Base-by-base conservation (phyloP, 2,113 vertebrate genomes). In the western clawed frog (Xenopus tropicalis) region DNA sequence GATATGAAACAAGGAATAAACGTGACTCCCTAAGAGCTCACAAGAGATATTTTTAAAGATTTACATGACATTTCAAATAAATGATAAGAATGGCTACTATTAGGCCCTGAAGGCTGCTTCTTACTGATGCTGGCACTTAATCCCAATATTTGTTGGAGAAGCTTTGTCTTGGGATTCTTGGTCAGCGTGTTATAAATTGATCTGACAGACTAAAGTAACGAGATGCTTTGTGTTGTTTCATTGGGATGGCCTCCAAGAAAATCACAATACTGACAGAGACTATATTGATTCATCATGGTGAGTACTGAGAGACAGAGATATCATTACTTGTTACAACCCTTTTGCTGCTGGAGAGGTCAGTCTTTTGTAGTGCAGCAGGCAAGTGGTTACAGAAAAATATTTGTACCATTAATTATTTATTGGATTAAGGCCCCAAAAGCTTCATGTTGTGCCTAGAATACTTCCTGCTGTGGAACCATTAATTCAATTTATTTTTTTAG, bases 1-100 rank as follows among this genome's bases (percentile, higher is more conserved):
- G 29, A 63, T 54, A 69, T 62, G 46, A 61, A 69, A 63, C 25
- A 61, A 56, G 14, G 59, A 76, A 69, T 69, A 69, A 63, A 10
- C 58, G 43, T 69, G 52, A 23, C 25, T 63, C 59, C 69, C 25
- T 63, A 68, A 76, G 54, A 76, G 16, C 73, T 54, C 73, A 43
- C 46, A 29, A 57, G 73, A 76, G 46, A 69, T 63, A 63, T 69
- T 76, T 37, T 76, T 62, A 10, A 69, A 63, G 66, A 76, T 76
- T 69, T 76, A 76, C 66, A 69, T 76, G 73, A 76, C 73, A 69
- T 76, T 76, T 62, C 66, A 76, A 76, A 76, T 66, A 76, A 76
- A 76, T 76, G 73, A 69, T 69, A 63, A 63, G 73, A 76, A 69
- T 69, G 73, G 73, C 63, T 63, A 43, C 66, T 69, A 76, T 76